A percentile compares a stretch with the other conserved stretches of the same genome.
These are phyloP conservation scores for Amblyjoppa fuscipennis DNA, from an alignment of 2,888 invertebrate species.

Conservation along the genomic window DNA sequence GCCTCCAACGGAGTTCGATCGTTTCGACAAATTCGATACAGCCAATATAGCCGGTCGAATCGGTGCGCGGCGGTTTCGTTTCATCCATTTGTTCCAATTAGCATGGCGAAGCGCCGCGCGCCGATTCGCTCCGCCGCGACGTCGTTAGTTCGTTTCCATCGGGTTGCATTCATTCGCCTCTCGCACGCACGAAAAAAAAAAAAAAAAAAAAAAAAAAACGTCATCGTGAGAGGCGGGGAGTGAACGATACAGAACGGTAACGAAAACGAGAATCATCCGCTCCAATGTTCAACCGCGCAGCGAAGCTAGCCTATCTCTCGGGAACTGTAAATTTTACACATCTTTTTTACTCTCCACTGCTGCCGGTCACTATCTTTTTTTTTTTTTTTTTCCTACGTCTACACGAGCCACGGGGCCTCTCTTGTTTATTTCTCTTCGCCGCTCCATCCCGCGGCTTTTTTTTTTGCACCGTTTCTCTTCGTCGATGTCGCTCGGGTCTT, in stretches of 20 bases:
- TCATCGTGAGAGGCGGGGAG: neutral
- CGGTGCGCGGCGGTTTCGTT: conserved; percentile 64
- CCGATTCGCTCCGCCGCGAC: conserved; percentile 67
- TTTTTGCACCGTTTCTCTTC: conserved; percentile 6
- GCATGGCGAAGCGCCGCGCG: conserved; percentile 46
- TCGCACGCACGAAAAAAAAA: neutral
- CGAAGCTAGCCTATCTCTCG: neutral
- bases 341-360: neutral
- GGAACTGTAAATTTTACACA: conserved; percentile 1
- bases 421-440: neutral
- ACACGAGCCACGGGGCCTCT: neutral
- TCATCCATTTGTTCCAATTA: conserved; percentile 73
- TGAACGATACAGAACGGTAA: neutral
- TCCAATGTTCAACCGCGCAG: neutral
- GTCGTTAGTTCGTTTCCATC: conserved; percentile 50
- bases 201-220: too few relatives aligned
- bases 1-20: neutral
- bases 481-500: neutral
- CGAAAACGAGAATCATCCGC: neutral
- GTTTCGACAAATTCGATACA: conserved; percentile 41
- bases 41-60: conserved; percentile 54
- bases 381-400: neutral
- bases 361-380: neutral
- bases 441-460: neutral
- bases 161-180: neutral